Evolutionary conservation across 2,888 invertebrate genomes (phyloP).

Genomic region (Cremastinae sp.): DNA sequence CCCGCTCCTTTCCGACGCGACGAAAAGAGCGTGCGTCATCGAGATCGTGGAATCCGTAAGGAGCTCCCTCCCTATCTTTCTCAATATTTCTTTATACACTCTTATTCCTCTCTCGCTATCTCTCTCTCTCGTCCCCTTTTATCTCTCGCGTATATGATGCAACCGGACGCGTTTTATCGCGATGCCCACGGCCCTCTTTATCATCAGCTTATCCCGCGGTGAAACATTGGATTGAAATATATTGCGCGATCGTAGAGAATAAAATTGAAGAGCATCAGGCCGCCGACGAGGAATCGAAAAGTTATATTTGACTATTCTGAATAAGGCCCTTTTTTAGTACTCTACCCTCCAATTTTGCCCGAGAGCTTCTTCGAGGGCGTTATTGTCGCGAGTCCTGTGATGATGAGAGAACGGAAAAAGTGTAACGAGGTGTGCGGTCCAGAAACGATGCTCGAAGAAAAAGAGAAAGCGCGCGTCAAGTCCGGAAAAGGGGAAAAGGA

Average conservation of each 20-base stretch:
- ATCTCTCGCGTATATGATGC: constrained; percentile 21
- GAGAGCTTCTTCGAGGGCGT: no score
- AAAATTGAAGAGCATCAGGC: not conserved
- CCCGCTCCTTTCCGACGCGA: constrained; percentile 4
- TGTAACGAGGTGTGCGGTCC: constrained; percentile 14
- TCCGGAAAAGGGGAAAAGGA: constrained; percentile 31
- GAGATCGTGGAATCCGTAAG: constrained; percentile 63
- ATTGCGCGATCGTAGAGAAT: no score
- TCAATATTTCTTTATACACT: constrained; percentile 40
- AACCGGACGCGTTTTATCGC: constrained; percentile 39
- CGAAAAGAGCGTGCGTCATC: constrained; percentile 54
- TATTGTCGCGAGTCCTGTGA: no score
- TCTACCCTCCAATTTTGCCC: no score
- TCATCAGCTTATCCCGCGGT: constrained; percentile 9
- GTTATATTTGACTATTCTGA: no score
- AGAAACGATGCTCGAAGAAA: constrained; percentile 39
- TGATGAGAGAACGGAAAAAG: not conserved
- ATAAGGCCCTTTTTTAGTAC: no score
- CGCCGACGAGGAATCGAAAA: no score
- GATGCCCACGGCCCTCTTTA: constrained; percentile 7
- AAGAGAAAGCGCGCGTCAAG: constrained; percentile 39
- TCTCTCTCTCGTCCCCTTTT: constrained; percentile 3
- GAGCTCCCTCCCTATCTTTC: constrained; percentile 31
- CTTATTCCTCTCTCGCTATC: not conserved
- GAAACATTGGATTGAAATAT: not conserved